Base-by-base conservation (phyloP, 1,140 invertebrate species). In the Zeugodacus cucurbitae region DNA sequence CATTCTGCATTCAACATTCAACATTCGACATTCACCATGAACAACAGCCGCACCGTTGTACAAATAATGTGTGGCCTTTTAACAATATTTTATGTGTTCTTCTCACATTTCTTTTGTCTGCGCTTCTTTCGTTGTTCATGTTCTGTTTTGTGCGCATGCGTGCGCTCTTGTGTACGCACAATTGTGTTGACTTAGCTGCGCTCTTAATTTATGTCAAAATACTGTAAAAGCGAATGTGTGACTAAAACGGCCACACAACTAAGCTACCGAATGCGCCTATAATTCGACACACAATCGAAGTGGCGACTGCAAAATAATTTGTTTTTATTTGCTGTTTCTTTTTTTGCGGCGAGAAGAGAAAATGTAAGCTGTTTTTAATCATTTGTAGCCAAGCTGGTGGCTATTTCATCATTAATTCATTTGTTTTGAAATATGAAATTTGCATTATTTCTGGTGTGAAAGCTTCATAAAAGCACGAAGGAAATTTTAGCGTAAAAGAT, bases 191-290 rank as follows among this genome's bases (percentile, higher is more conserved):
- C 37, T 44, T 82, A 82, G 37, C 41, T 74, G 32, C 17, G 37
- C 37, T 74, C 34, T 82, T 82, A 82, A 82, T 82, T 82, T 48
- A 48, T 82, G 74, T 82, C 74, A 48, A 82, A 82, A 82, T 82
- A 82, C 74, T 44, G 74, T 82, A 82, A 82, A 82, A 82, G 37
- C 74, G 37, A 48, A 26, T 82, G 74, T 82, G 22, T 44, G 41
- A 10, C 41, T 34, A 82, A 41, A 82, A 11, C 2, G 26, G 58
- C 58, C 58, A 14, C 74, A 48, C n/a, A 82, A 41, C 7, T n/a
- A 8, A 29, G 74, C 74, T 44, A 82, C 41, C 4, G 41, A 44
- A 82, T 48, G 26, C 26, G 41, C 74, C 74, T 10, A 44, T 48
- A 82, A 29, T 82, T 82, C 32, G 37, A 41, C 17, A 41, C 20